These are phyloP conservation scores for Crossaster papposus DNA, from an alignment of 53 echinoderm and acorn worm genomes.

Conservation along the genomic window DNA sequence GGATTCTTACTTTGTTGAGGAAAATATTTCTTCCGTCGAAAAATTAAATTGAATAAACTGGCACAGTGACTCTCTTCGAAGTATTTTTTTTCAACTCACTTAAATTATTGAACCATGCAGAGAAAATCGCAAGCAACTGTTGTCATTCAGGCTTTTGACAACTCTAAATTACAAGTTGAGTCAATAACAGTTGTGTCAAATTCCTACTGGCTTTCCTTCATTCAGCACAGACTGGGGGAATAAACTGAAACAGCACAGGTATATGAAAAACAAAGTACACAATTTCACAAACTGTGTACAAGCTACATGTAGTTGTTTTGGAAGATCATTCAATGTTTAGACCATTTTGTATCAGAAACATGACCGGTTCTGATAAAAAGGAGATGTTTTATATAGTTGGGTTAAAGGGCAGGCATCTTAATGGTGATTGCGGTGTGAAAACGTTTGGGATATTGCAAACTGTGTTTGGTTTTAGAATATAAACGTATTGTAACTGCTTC, in stretches of 20 bases:
- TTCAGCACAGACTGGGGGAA: not conserved
- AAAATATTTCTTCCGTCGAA: too few relatives aligned
- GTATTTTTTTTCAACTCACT: not conserved
- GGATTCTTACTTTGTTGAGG: too few relatives aligned
- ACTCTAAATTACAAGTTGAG: not conserved
- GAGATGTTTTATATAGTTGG: not conserved
- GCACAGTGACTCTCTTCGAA: not conserved
- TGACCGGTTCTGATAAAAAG: not conserved
- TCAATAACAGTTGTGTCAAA: not conserved
- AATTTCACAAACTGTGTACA: too few relatives aligned
- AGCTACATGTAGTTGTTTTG: too few relatives aligned
- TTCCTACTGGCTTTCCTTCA: not conserved
- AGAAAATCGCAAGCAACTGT: not conserved
- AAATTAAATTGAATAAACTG: not conserved
- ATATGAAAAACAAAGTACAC: too few relatives aligned
- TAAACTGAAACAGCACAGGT: not conserved
- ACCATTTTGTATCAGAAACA: not conserved
- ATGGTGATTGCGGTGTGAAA: not conserved
- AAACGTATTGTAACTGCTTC: not conserved
- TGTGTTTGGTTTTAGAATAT: not conserved
- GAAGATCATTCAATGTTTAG: too few relatives aligned
- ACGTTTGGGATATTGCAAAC: not conserved
- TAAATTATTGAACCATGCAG: not conserved
- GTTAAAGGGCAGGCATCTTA: not conserved
- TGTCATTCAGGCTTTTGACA: slow-evolving; percentile 35